phyloP scores from a whole-genome alignment of 2,888 invertebrate species.

The Dynastes maya region DNA sequence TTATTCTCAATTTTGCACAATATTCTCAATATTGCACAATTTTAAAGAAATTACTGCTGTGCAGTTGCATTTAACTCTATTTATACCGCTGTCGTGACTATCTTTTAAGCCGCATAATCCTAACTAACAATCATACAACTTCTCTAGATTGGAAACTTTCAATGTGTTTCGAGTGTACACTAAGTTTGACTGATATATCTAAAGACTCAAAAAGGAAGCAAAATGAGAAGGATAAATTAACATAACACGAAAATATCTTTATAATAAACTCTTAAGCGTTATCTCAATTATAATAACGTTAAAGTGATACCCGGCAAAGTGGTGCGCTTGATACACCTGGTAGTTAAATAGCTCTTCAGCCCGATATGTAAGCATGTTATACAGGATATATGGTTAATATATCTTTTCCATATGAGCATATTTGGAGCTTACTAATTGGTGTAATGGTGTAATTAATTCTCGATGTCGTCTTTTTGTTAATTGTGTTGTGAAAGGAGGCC shows the following conservation, averaged over 20 bases:
- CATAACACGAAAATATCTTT: constrained; percentile 48
- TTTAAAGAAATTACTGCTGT: no score
- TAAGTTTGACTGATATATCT: background rate
- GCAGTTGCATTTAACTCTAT: no score
- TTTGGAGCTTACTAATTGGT: constrained; percentile 18
- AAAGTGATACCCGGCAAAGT: constrained; percentile 41
- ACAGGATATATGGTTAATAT: constrained; percentile 30
- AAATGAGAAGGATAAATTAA: constrained; percentile 41
- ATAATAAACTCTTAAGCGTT: constrained; percentile 38
- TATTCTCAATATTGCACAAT: no score
- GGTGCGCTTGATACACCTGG: constrained; percentile 18
- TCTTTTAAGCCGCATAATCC: no score
- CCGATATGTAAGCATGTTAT: constrained; percentile 4
- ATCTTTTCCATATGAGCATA: constrained; percentile 16
- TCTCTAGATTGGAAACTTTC: no score
- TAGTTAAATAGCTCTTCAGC: background rate
- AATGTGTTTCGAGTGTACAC: background rate
- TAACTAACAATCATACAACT: no score
- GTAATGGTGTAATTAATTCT: constrained; percentile 27
- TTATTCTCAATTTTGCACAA: no score
- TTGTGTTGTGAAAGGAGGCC: constrained; percentile 14
- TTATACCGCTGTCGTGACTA: no score
- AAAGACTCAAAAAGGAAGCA: constrained; percentile 2
- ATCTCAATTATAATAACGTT: constrained; percentile 47
- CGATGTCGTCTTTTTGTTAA: constrained; percentile 4